These are phyloP conservation scores for Glossophaga mutica DNA, from an alignment of 2,797 vertebrate genomes.

Conservation along the genomic window DNA sequence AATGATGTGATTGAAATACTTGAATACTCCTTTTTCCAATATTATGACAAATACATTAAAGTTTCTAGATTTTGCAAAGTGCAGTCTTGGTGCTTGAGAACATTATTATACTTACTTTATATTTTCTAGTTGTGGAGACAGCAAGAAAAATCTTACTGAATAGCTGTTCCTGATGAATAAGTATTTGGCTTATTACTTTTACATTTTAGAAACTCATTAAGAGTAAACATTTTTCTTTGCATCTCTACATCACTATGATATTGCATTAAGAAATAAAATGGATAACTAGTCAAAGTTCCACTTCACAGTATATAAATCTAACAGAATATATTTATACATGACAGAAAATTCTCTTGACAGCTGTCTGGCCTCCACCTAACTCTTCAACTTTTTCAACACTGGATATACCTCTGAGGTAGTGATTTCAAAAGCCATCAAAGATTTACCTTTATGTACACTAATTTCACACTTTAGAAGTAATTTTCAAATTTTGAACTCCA, in stretches of 20 bases:
- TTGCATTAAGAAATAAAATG: constrained; percentile 3
- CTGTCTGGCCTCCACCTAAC: not conserved
- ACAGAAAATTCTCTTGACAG: constrained; percentile 36
- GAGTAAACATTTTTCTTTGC: not conserved
- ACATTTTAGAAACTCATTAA: constrained; percentile 42
- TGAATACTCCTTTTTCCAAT: constrained; percentile 40
- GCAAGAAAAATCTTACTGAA: constrained; percentile 38
- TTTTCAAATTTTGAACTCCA: not conserved
- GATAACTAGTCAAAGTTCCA: not conserved
- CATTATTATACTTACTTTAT: constrained; percentile 51
- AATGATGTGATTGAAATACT: constrained; percentile 41
- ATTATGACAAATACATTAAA: constrained; percentile 57
- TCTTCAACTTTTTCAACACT: constrained; percentile 8
- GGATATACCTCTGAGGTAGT: not conserved
- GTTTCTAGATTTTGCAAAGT: constrained; percentile 53
- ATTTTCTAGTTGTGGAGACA: constrained; percentile 3
- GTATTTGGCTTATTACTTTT: constrained; percentile 17
- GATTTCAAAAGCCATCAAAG: constrained; percentile 25
- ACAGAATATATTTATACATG: not conserved
- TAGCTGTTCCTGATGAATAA: not conserved
- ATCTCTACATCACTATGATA: not conserved
- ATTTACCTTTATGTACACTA: not conserved
- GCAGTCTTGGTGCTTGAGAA: constrained; percentile 3
- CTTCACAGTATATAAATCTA: constrained; percentile 24
- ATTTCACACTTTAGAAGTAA: not conserved